Evolutionary conservation across 2,888 invertebrate species (phyloP).

Genomic region (Meandrusa payeni): DNA sequence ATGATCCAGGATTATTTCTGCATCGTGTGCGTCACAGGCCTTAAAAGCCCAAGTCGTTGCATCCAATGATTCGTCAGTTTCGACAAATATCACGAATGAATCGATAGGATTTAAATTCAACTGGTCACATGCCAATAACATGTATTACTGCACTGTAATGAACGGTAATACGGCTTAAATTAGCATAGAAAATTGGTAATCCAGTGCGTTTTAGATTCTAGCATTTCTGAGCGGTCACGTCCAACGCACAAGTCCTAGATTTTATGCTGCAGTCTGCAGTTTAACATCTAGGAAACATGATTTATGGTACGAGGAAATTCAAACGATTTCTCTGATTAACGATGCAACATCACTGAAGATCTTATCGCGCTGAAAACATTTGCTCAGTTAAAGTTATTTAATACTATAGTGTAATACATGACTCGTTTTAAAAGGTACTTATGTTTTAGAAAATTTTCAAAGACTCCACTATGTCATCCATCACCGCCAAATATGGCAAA

Average conservation of each 20-base stretch:
- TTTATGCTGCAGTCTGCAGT: slow-evolving; percentile 9
- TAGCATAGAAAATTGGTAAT: not conserved
- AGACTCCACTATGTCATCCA: no score
- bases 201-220: not conserved
- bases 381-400: no score
- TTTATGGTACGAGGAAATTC: slow-evolving; percentile 6
- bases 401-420: no score
- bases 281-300: slow-evolving; percentile 4
- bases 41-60: slow-evolving; percentile 13
- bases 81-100: slow-evolving; percentile 24
- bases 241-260: slow-evolving; percentile 13
- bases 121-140: slow-evolving; percentile 8
- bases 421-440: no score
- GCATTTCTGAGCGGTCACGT: not conserved
- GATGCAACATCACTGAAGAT: slow-evolving; percentile 21
- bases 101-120: slow-evolving; percentile 27
- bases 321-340: slow-evolving; percentile 10
- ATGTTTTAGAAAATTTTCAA: no score
- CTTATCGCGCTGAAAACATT: slow-evolving; percentile 8
- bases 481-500: no score
- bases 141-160: slow-evolving; percentile 2
- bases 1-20: no score
- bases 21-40: slow-evolving; percentile 13
- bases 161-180: not conserved
- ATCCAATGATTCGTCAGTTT: slow-evolving; percentile 28